These are phyloP conservation scores for Agrypnia vestita DNA, from an alignment of 1,140 invertebrate species.

Conservation along the genomic window DNA sequence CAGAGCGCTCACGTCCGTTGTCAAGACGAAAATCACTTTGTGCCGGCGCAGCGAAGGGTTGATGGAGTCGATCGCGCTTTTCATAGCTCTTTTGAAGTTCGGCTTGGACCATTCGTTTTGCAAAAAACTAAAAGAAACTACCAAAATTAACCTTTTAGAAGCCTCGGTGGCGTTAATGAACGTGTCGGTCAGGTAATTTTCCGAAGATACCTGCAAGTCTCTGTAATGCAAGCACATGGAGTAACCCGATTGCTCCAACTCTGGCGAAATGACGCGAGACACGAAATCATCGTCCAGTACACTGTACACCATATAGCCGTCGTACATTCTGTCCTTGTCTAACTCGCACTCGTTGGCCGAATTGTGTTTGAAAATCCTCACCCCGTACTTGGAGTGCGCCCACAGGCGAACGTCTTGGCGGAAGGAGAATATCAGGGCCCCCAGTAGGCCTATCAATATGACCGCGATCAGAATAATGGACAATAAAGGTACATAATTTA, in stretches of 20 bases:
- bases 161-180: slow-evolving; percentile 87
- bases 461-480: slow-evolving; percentile 83
- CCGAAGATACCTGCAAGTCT: slow-evolving; percentile 80
- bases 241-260: slow-evolving; percentile 85
- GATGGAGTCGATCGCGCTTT: slow-evolving; percentile 83
- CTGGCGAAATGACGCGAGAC: slow-evolving; percentile 82
- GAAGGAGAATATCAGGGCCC: slow-evolving; percentile 83
- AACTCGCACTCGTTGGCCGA: slow-evolving; percentile 80
- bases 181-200: slow-evolving; percentile 82
- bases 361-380: slow-evolving; percentile 83
- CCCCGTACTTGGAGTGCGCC: slow-evolving; percentile 83
- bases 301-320: slow-evolving; percentile 92
- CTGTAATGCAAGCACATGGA: slow-evolving; percentile 84
- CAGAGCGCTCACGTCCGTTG: slow-evolving; percentile 85
- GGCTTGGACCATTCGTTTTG: slow-evolving; percentile 84
- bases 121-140: slow-evolving; percentile 83
- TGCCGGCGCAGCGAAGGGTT: slow-evolving; percentile 76
- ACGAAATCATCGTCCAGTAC: slow-evolving; percentile 89
- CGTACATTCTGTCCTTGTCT: slow-evolving; percentile 86
- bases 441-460: slow-evolving; percentile 80
- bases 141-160: slow-evolving; percentile 80
- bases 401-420: slow-evolving; percentile 83
- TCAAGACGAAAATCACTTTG: slow-evolving; percentile 79
- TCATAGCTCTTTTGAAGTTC: slow-evolving; percentile 81
- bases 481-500: slow-evolving; percentile 78